Evolutionary conservation across 1,140 invertebrate genomes (phyloP), one percentile per base, ranked within the genome.

Genomic region (Penaeus chinensis): DNA sequence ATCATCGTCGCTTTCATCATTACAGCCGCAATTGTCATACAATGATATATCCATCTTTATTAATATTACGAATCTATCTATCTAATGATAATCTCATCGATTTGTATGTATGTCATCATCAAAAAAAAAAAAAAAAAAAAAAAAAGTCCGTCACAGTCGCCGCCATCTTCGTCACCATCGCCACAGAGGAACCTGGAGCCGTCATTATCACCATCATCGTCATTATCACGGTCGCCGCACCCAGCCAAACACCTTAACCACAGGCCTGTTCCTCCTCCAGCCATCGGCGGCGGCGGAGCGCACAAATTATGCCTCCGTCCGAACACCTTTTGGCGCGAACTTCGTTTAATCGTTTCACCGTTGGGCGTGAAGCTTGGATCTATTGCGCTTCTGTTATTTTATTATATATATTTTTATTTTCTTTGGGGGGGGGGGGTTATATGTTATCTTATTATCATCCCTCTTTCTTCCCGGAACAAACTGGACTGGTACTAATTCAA

Each of bases 251-350:
- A 37, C 61, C 63, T 47, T 54, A 81, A 79, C 77, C 61, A 79
- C 84, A 86, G 69, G 71, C 76, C 69, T 27, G 18, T 54, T 80
- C 27, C 32, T 37, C 65, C 76, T 79, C 84, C 10, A 54, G 10
- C 60, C 60, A 81, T 47, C 66, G 71, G 4, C 63, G 77, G 32
- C 84, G 20, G 42, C 65, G 60, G 24, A 42, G 61, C 77, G 42
- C 78, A 71, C 84, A 86, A 66, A 79, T 86, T 84, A 84, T 42
- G 42, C 54, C 54, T 54, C 54, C 11, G 54, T 54, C 54, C 54
- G 54, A 54, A 54, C 54, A 54, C 54, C 54, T 54, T 42, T 54
- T 54, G 54, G 54, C 54, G 54, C 54, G 54, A 54, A 54, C 54
- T 54, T 54, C 54, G 54, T 54, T 54, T 54, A 54, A 16, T 54